phyloP scores from a whole-genome alignment of 2,797 vertebrate species.

The Hippopotamyrus pictus region DNA sequence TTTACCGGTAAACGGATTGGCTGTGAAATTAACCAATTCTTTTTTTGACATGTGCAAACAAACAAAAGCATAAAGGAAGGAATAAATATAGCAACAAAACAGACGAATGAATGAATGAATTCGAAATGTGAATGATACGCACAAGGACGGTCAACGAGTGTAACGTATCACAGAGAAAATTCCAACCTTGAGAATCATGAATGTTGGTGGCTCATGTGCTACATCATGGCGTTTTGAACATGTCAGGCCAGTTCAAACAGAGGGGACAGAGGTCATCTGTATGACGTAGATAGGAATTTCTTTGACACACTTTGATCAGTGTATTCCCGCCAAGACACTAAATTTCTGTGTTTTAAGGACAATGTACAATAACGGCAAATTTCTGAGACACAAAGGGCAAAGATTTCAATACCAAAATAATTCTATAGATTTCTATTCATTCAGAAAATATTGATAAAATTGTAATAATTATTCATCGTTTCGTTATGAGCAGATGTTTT shows the following conservation, averaged over 20 bases:
- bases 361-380: neutral
- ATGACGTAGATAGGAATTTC: slow-evolving; percentile 41
- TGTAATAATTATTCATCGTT: neutral
- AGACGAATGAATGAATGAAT: neutral
- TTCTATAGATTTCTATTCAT: neutral
- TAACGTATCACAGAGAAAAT: slow-evolving; percentile 74
- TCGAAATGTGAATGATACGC: slow-evolving; percentile 24
- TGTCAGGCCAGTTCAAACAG: slow-evolving; percentile 61
- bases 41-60: neutral
- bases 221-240: slow-evolving; percentile 67
- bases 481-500: neutral
- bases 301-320: neutral
- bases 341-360: neutral
- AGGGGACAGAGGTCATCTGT: slow-evolving; percentile 61
- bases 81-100: neutral
- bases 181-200: slow-evolving; percentile 68
- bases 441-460: neutral
- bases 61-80: neutral
- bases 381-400: neutral
- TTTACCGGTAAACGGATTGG: neutral
- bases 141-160: neutral
- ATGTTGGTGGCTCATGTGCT: slow-evolving; percentile 73
- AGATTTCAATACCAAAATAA: neutral
- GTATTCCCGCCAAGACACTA: neutral
- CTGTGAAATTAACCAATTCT: neutral